Conservation (phyloP, 1,140 invertebrate genomes). For the Scaptomyza montana region DNA sequence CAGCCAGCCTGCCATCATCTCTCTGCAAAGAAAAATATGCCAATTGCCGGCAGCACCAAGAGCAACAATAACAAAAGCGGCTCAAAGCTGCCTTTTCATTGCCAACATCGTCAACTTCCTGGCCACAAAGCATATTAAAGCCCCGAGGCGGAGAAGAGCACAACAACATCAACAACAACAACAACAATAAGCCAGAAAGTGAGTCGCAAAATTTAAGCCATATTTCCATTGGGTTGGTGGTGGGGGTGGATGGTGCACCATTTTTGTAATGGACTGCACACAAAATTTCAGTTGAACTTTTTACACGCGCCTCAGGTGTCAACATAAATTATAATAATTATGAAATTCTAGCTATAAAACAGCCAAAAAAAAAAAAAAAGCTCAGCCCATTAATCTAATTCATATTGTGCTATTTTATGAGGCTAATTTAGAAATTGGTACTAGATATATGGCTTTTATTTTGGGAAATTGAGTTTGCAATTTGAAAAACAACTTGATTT, state of each 20-base stretch:
- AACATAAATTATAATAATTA: conserved; percentile 80
- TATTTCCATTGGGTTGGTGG: conserved; percentile 31
- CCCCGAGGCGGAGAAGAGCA: conserved; percentile 15
- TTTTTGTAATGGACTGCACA: conserved; percentile 27
- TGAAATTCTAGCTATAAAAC: conserved; percentile 65
- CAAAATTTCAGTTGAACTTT: conserved; percentile 63
- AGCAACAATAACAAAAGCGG: conserved; percentile 7
- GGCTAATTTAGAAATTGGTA: conserved; percentile 35
- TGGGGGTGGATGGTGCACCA: background rate
- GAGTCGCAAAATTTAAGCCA: conserved; percentile 51
- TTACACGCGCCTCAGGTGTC: conserved; percentile 74
- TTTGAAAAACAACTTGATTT: background rate
- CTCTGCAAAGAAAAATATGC: conserved; percentile 29
- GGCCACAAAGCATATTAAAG: conserved; percentile 39
- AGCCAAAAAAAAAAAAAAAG: conserved; percentile 14
- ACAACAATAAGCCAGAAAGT: conserved; percentile 32
- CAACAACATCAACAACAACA: background rate
- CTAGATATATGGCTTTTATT: conserved; percentile 2
- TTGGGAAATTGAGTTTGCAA: background rate
- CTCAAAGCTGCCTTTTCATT: conserved; percentile 52
- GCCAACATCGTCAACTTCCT: conserved; percentile 49
- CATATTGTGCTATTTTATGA: conserved; percentile 23
- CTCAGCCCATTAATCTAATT: background rate
- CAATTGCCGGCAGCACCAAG: conserved; percentile 41
- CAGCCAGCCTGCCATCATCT: background rate